phyloP scores from a whole-genome alignment of 1,140 invertebrate species.

The Luehdorfia chinensis region DNA sequence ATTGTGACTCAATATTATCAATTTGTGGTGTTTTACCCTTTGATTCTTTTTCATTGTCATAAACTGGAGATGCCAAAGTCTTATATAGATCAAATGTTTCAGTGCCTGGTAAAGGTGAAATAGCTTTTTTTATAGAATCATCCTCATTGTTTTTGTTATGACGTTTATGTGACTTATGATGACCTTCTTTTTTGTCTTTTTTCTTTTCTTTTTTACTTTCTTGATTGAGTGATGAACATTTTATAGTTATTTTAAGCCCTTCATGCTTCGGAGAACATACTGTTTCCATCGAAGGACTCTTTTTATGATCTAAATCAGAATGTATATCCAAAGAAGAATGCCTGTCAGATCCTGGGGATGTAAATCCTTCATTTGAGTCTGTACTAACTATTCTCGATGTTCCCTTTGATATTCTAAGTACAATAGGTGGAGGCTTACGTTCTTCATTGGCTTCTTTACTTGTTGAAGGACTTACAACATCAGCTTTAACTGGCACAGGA shows the following conservation, averaged over 20 bases:
- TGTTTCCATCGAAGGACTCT: slow-evolving; percentile 62
- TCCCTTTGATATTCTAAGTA: slow-evolving; percentile 80
- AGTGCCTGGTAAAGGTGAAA: slow-evolving; percentile 72
- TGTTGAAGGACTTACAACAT: slow-evolving; percentile 67
- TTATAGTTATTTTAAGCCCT: slow-evolving; percentile 72
- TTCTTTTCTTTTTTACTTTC: slow-evolving; percentile 76
- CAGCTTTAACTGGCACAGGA: slow-evolving; percentile 60
- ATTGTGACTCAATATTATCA: slow-evolving; percentile 60
- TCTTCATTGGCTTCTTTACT: slow-evolving; percentile 67
- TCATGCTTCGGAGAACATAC: slow-evolving; percentile 72
- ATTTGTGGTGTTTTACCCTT: slow-evolving; percentile 37
- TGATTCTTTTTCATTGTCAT: slow-evolving; percentile 42
- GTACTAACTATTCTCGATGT: slow-evolving; percentile 80
- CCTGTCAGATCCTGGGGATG: slow-evolving; percentile 72
- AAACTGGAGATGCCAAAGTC: slow-evolving; percentile 64
- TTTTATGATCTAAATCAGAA: slow-evolving; percentile 64
- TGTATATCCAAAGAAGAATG: slow-evolving; percentile 69
- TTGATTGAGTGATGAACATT: slow-evolving; percentile 72
- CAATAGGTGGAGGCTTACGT: slow-evolving; percentile 77
- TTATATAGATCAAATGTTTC: slow-evolving; percentile 75
- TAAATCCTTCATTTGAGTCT: slow-evolving; percentile 79
- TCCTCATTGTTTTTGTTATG: slow-evolving; percentile 70
- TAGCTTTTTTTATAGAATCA: slow-evolving; percentile 65
- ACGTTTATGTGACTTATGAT: slow-evolving; percentile 59
- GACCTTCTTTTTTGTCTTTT: slow-evolving; percentile 62